Evolutionary conservation across 2,888 invertebrate genomes (phyloP), one percentile per base, ranked within the genome.

Genomic region (Agrotis exclamationis): DNA sequence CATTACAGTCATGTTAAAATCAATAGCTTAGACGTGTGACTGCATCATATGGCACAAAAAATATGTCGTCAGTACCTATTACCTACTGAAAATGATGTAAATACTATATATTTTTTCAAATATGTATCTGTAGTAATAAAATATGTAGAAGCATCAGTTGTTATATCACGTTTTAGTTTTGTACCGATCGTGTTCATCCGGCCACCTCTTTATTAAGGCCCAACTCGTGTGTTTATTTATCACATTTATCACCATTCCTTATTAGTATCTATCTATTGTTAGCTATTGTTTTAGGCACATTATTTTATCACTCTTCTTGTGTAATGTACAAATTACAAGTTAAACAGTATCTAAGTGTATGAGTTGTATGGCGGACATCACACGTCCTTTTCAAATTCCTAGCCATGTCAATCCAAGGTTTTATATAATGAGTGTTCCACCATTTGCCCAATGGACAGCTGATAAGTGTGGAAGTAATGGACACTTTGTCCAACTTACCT

Each of bases 401-500:
- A 59, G 45, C 18, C 4, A 20, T 5, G 18, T 20, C 39, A 13
- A 28, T 24, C 3, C 39, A 56, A 71, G 39, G n/a, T 54, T 18
- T 9, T 39, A 9, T 11, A 9, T 33, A 57, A 45, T 57, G 22
- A 45, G 3, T 24, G 14, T 24, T 33, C 33, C 0, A 20, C n/a
- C 7, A 39, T 64, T 48, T 24, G 20, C 22, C 22, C 20, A 48
- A 64, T 47, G 47, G 56, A 44, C 54, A 63, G 39, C 22, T 53
- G 70, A 74, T 48, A 64, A 69, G 20, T 69, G 48, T 59, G 22
- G 24, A 73, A 73, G 53, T 58, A 65, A 63, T 69, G 65, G 53
- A 54, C 57, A 66, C 65, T 60, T 51, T 62, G 70, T 79, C 72
- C 60, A 66, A 70, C 60, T 84, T 76, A 75, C 74, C 58, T 72